Base-by-base conservation (phyloP, 2,797 vertebrate species). In the Danio kyathit region DNA sequence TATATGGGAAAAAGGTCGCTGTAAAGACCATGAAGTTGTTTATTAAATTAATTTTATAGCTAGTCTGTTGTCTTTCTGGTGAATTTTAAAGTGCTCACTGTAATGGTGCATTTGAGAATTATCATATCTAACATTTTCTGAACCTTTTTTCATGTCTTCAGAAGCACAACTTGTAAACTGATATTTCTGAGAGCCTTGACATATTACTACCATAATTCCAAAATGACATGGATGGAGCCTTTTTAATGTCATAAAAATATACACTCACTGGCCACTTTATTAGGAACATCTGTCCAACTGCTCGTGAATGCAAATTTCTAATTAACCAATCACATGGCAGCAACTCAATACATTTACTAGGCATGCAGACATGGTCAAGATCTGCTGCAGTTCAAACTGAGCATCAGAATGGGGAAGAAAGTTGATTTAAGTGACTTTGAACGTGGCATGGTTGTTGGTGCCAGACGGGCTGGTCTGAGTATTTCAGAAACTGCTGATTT, bases 41-140 rank as follows among this genome's bases (percentile, higher is more conserved):
- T 74, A 93, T 88, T 92, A 91, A 93, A 93, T 63, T 12, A 0
- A 48, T 63, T 63, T 9, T 6, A 60, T 14, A 38, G 21, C 19
- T 60, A 38, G 12, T 60, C 6, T 54, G 12, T 38, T 38, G 6
- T 59, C 14, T 14, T 6, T 14, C 1, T 52, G 46, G 5, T 69
- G 1, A 67, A 10, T 7, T 38, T 5, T 67, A 14, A 69, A 69
- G 46, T 1, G 2, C 4, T 21, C 17, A 7, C 5, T 66, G 21
- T 67, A 67, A 67, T 29, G 13, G 21, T 69, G 19, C 13, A 29
- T 21, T 57, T 29, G 29, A 29, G 29, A 29, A 57, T 56, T 5
- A 56, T 19, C 7, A 5, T 11, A 19, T 17, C 17, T 56, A 56
- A 19, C 3, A 60, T 19, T 13, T 60, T 38, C 12, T 7, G 21